Percentiles rank a stretch among this genome's conserved stretches.
These are phyloP conservation scores for Hesperia comma DNA, from an alignment of 2,888 invertebrate genomes.

Conservation along the genomic window DNA sequence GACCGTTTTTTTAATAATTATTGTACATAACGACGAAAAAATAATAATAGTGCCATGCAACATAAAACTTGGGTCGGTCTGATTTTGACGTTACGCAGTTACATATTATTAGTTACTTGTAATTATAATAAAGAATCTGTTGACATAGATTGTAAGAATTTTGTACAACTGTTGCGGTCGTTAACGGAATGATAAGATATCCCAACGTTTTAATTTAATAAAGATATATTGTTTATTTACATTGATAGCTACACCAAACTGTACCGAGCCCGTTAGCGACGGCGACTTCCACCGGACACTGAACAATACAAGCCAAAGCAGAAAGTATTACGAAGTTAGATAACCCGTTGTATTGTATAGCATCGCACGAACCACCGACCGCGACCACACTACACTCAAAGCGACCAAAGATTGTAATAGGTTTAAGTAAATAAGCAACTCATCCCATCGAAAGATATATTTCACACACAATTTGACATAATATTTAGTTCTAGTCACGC, in stretches of 20 bases:
- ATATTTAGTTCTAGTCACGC: conserved; percentile 65
- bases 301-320: conserved; percentile 71
- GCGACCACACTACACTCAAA: conserved; percentile 58
- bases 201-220: not conserved
- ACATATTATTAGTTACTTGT: conserved; percentile 14
- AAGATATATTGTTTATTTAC: not conserved
- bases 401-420: conserved; percentile 74
- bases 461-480: conserved; percentile 51
- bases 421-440: conserved; percentile 48
- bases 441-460: conserved; percentile 41
- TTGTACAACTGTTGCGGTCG: conserved; percentile 52
- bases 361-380: not conserved
- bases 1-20: no score
- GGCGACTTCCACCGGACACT: conserved; percentile 44
- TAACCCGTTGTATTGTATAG: conserved; percentile 51
- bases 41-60: no score
- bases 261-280: conserved; percentile 25
- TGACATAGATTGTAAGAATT: conserved; percentile 31
- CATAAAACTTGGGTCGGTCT: no score
- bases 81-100: not conserved
- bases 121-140: conserved; percentile 15
- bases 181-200: conserved; percentile 39
- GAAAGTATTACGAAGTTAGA: conserved; percentile 68
- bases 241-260: not conserved
- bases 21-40: no score